Evolutionary conservation across 2,888 invertebrate species (phyloP), one percentile per base, ranked within the genome.

Genomic region (Calameuta filiformis): DNA sequence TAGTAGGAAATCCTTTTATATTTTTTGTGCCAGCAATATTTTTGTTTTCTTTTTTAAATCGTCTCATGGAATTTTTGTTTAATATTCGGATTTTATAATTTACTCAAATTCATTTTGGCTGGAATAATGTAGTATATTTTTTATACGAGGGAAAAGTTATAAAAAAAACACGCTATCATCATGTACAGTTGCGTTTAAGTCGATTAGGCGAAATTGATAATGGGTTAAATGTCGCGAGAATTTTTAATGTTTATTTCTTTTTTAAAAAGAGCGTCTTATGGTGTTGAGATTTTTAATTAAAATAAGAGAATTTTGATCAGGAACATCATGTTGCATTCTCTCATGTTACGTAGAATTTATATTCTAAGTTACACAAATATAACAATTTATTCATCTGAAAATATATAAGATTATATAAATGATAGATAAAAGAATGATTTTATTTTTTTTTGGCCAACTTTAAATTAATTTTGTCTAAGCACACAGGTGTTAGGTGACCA

Each of bases 401-500:
- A 15, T 15, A 6, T 15, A 56, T 56, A 56, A 56, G 9, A 56
- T 56, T 56, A 56, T 56, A 56, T 23, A 56, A 56, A 56, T 23
- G 40, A 56, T 23, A 23, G 23, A 56, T 56, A 6, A 56, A 56
- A 56, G 15, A 56, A 23, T 56, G 6, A 2, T 15, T 56, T 23
- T 23, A 56, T 15, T 56, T 56, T 56, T 9, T 56, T 56, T 23
- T 56, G 0, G 23, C 4, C 2, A 15, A 56, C 23, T 56, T 56
- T 56, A 56, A 23, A 2, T 56, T 56, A 9, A 56, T 56, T 56
- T 56, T 77, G 30, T 82, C 79, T 23, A 77, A 30, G 4, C 76
- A 71, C 35, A 83, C 34, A 3, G 84, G 83, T 33, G 79, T 35
- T 40, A 83, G 77, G 79, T 85, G 83, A 35, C 83, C 84, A 23